Base-by-base conservation (phyloP, 2,888 invertebrate genomes). In the Scotopteryx bipunctaria region DNA sequence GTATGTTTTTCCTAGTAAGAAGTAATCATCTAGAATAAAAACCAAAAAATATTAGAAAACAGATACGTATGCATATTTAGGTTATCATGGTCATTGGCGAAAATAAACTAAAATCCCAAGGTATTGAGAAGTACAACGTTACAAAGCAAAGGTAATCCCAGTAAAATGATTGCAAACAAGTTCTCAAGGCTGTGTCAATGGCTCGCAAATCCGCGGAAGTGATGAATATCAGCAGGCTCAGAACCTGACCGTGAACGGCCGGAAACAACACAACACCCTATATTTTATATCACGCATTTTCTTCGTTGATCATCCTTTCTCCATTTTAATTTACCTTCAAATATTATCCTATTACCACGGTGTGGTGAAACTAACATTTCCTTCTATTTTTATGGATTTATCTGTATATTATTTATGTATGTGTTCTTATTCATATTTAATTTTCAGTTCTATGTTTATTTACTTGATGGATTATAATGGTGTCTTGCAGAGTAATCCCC, bases 401-500 rank as follows among this genome's bases (percentile, higher is more conserved):
- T 60, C 17, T 46, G n/a, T 52, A 5, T 55, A 48, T 56, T 64
- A 60, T 59, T 49, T 63, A 59, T 68, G 49, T 65, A 31, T 59
- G 16, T 69, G 63, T 63, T 59, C 64, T 66, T 62, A 57, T 67
- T 61, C 69, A 59, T 74, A 65, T 78, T 78, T 76, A 69, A 72
- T 74, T 78, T 83, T 78, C 77, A 80, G 79, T 82, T 75, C 1
- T 44, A 46, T 68, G 6, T 44, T 59, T 61, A 58, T 57, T 63
- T 67, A 59, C 35, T 67, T 64, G 63, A 54, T 64, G 59, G 63
- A 61, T 64, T 64, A 45, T 69, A 55, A 71, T 79, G 81, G 76
- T 88, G 80, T 82, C 80, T 91, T 91, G 77, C 92, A 94, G 94
- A 93, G 92, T 85, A 94, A 94, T 80, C 92, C 94, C 71, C 93